These are phyloP conservation scores for Pipa parva DNA, from an alignment of 2,113 vertebrate genomes.

Conservation along the genomic window DNA sequence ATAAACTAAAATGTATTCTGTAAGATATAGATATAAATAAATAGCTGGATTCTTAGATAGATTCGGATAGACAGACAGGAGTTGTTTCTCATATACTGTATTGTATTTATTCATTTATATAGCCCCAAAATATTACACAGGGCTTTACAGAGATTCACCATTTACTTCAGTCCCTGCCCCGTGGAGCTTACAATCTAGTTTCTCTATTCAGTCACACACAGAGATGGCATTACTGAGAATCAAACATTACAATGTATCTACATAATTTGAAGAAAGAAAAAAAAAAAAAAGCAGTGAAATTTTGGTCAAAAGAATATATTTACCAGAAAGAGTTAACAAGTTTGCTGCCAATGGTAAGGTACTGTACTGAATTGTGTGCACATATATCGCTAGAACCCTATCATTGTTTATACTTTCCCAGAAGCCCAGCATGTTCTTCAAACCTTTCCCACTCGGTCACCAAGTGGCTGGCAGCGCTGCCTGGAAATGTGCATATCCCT, in stretches of 20 bases:
- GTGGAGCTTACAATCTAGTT: not conserved
- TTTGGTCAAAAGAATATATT: too few relatives aligned
- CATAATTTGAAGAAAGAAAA: not conserved
- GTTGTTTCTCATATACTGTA: too few relatives aligned
- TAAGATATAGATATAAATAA: too few relatives aligned
- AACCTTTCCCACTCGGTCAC: slow-evolving; percentile 21
- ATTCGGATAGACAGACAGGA: too few relatives aligned
- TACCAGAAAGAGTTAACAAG: not conserved
- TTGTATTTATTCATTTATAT: too few relatives aligned
- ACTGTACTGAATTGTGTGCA: not conserved
- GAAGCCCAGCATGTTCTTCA: slow-evolving; percentile 12
- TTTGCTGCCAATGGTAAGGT: not conserved
- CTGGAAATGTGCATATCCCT: slow-evolving; percentile 33
- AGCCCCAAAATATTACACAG: too few relatives aligned
- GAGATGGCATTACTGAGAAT: too few relatives aligned
- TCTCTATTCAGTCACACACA: not conserved
- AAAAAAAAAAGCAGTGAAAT: not conserved
- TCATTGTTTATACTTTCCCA: slow-evolving; percentile 2
- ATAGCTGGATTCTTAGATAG: too few relatives aligned
- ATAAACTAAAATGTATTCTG: too few relatives aligned
- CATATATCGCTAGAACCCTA: not conserved
- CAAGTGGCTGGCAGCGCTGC: slow-evolving; percentile 28
- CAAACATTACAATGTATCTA: not conserved
- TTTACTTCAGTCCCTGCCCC: not conserved
- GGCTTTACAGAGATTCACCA: too few relatives aligned